Evolutionary conservation across 2,113 vertebrate species (phyloP).

Genomic region (Ophiodon elongatus): DNA sequence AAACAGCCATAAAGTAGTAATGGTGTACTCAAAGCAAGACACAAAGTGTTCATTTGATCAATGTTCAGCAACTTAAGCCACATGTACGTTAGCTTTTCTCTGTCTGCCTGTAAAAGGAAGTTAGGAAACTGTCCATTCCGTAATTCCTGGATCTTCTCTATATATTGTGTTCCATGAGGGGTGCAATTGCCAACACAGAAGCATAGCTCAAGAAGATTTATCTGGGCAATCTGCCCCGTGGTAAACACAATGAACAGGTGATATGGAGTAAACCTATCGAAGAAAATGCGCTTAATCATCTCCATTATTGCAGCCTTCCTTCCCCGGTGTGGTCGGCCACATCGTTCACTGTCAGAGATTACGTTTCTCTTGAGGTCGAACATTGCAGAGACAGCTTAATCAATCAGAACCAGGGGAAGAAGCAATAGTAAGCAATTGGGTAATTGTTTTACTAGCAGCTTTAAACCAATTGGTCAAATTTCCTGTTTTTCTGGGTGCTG

Average conservation of each 20-base stretch:
- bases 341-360: background rate
- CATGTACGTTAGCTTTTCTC: background rate
- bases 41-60: background rate
- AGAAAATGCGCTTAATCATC: background rate
- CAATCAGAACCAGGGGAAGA: background rate
- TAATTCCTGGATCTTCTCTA: constrained; percentile 35
- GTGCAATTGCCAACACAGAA: background rate
- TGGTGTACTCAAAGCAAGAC: background rate
- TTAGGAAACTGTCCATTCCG: background rate
- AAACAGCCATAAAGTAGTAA: background rate
- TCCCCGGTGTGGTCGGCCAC: background rate
- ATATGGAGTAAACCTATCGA: background rate
- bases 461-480: background rate
- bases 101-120: background rate
- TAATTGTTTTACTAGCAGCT: background rate
- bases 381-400: background rate
- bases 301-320: background rate
- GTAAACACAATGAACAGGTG: constrained; percentile 10
- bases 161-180: constrained; percentile 46
- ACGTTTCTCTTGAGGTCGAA: background rate
- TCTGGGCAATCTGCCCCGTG: constrained; percentile 19
- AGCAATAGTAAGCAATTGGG: background rate
- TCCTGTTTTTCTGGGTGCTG: background rate
- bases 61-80: background rate
- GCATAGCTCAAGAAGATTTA: constrained; percentile 10